Evolutionary conservation across 2,113 vertebrate species (phyloP).

Genomic region (Phalacrocorax brasilianus): DNA sequence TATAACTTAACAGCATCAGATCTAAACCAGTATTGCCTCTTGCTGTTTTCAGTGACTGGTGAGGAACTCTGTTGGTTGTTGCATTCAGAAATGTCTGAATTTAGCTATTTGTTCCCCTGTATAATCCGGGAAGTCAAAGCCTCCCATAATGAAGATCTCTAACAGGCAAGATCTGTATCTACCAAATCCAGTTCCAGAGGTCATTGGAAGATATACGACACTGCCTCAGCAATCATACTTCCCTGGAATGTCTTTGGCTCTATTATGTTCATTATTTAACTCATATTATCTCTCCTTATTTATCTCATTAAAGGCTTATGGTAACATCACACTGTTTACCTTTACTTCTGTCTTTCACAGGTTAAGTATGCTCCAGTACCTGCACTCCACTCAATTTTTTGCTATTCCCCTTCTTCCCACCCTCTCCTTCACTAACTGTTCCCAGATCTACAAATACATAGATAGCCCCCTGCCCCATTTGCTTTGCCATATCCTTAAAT

Average conservation of each 20-base stretch:
- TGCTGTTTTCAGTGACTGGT: background rate
- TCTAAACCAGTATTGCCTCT: background rate
- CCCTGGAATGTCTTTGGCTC: background rate
- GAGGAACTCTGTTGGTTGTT: background rate
- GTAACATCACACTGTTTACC: background rate
- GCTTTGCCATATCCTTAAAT: background rate
- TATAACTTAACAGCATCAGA: background rate
- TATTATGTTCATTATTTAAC: background rate
- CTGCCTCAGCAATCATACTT: background rate
- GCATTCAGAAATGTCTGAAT: background rate
- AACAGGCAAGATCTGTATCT: slow-evolving; percentile 24
- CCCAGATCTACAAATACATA: background rate
- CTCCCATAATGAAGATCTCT: slow-evolving; percentile 18
- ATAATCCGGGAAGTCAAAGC: background rate
- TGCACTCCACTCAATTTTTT: background rate
- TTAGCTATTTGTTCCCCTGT: background rate
- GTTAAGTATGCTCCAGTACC: background rate
- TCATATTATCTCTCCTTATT: slow-evolving; percentile 25
- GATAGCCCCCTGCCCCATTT: background rate
- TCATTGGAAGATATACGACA: background rate
- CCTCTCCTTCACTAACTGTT: background rate
- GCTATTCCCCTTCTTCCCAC: background rate
- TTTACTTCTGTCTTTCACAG: background rate
- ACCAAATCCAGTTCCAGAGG: slow-evolving; percentile 12
- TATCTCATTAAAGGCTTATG: slow-evolving; percentile 30